Evolutionary conservation across 2,797 vertebrate genomes (phyloP), one percentile per base, ranked within the genome.

Genomic region (Premnoplex brunnescens): DNA sequence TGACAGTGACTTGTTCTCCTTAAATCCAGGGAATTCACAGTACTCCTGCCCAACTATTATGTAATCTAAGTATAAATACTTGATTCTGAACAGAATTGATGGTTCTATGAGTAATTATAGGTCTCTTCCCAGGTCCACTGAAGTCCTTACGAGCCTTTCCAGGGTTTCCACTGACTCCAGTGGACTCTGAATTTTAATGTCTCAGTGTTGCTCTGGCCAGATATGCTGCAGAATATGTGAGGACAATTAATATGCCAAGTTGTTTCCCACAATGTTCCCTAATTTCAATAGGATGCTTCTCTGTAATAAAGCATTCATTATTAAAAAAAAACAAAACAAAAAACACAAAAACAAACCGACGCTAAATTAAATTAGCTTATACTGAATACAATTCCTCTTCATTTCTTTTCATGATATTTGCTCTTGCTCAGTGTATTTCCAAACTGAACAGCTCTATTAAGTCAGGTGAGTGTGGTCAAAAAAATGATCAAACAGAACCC

Each of bases 281-380:
- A 64, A 96, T 89, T 93, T 87, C 82, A 95, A 74, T 94, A 90
- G 85, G 52, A 71, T 77, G 36, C 93, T 69, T 76, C 82, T 81
- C 80, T 89, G 74, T 81, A 96, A 96, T 94, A 95, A 96, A 92
- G 32, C 20, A 76, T 93, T 97, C 79, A 89, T 94, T 95, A 87
- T 66, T 84, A 97, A 97, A 85, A 97, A 97, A 85, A 88, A 80
- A 43, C 43, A 89, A 97, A 94, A 67, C 95, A 37, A 37, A 37
- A n/a, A n/a, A n/a, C n/a, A n/a, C n/a, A n/a, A n/a, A n/a, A n/a
- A n/a, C 6, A 41, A 41, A 41, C 6, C 96, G 59, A 78, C 20
- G 60, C 79, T 93, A 96, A 96, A 95, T 95, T 21, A 83, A 97
- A 97, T 97, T 90, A 96, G 59, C 48, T 93, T 95, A 93, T 85